phyloP scores from a whole-genome alignment of 35 echinoderm and acorn worm genomes.

The Hemicentrotus pulcherrimus region DNA sequence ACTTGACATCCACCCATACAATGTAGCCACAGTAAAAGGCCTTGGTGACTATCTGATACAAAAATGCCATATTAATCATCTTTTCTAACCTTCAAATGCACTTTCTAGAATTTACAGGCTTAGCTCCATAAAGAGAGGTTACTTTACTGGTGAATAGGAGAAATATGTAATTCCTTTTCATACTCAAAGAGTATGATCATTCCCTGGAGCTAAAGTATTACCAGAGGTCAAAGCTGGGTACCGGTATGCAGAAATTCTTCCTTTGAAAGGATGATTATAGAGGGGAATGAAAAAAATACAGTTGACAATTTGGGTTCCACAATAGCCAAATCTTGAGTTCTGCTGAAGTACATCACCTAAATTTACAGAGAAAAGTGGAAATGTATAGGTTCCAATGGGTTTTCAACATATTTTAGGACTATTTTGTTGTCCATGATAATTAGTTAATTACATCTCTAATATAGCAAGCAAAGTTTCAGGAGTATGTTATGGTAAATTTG shows the following conservation, averaged over 20 bases:
- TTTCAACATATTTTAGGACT: too few species aligned
- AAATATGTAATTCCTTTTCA: conserved; percentile 20
- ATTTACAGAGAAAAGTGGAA: too few species aligned
- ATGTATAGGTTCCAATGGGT: too few species aligned
- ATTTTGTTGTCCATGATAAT: too few species aligned
- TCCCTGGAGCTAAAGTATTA: neutral
- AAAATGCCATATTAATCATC: neutral
- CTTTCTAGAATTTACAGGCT: neutral
- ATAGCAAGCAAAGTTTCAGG: too few species aligned
- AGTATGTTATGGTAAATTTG: too few species aligned
- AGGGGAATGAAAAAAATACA: neutral
- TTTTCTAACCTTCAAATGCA: neutral
- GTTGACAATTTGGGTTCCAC: too few species aligned
- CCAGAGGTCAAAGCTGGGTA: neutral
- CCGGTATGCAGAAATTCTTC: neutral
- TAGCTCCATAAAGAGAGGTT: neutral
- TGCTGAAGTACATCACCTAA: too few species aligned
- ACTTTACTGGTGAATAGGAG: neutral
- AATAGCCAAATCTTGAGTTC: too few species aligned
- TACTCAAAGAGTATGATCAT: neutral
- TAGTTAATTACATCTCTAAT: too few species aligned
- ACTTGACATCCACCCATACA: neutral
- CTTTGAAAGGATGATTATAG: neutral
- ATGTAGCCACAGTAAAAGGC: neutral
- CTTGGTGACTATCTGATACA: neutral